These are phyloP conservation scores for Betta splendens DNA, from an alignment of 2,797 vertebrate genomes.

Conservation along the genomic window DNA sequence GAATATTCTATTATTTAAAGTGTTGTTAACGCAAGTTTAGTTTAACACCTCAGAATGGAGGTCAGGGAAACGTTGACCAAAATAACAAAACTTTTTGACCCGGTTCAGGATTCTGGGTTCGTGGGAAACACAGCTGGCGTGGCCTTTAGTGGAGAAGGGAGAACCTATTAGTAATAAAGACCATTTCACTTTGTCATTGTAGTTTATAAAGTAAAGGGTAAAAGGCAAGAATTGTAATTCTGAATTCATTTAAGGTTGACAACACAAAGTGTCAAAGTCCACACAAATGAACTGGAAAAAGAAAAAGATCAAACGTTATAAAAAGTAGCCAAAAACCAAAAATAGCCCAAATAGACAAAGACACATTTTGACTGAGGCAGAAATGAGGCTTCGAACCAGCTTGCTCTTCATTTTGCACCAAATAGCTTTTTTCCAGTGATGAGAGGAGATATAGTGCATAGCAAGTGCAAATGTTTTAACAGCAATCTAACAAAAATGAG, in stretches of 20 bases:
- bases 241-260: no score
- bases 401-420: slow-evolving; percentile 33
- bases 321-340: neutral
- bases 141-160: no score
- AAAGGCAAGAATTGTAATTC: neutral
- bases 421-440: slow-evolving; percentile 23
- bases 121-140: no score
- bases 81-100: neutral
- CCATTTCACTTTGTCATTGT: no score
- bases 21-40: neutral
- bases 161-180: no score
- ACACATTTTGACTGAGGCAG: neutral
- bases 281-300: neutral
- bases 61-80: no score
- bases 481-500: slow-evolving; percentile 48
- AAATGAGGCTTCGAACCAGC: slow-evolving; percentile 21
- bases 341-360: no score
- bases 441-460: slow-evolving; percentile 30
- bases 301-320: neutral
- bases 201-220: neutral
- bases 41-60: neutral
- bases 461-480: slow-evolving; percentile 47
- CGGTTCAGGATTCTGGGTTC: neutral
- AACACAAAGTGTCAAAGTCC: neutral
- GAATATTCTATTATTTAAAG: slow-evolving; percentile 81